Base-by-base conservation (phyloP, 37 sponge, comb jelly and placozoan species). In the Dysidea cf. avara region DNA sequence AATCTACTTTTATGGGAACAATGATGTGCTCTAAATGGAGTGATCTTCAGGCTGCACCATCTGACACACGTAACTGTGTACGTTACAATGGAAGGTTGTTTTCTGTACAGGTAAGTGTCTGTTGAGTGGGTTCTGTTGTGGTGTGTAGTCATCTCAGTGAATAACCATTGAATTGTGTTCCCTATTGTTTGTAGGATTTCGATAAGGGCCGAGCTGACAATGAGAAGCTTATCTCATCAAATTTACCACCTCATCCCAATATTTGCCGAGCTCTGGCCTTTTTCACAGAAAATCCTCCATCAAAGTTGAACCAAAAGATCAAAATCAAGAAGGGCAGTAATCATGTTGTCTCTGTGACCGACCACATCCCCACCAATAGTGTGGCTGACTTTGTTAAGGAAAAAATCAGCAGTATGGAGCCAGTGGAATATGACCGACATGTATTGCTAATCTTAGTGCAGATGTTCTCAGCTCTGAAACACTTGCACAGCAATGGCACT, bases 401-500 rank as follows among this genome's bases (percentile, higher is more conserved):
- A 34, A 49, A 57, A 3, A 25, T 64, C 3, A 2, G 20, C 17
- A 11, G 50, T 14, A 39, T 79, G 33, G 31, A 54, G 9, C 74
- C 36, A 21, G 75, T 79, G 36, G 51, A 62, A 33, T 74, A 68
- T 46, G 71, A 55, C 34, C 55, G 68, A n/a, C n/a, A 40, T 14
- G 55, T 86, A 2, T 31, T 72, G 1, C 14, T 79, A 3, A 30
- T 49, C 0, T 54, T 86, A 14, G 28, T 79, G 25, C 86, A 86
- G 66, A 21, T 86, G 47, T 61, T 86, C 7, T 32, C 40, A 1
- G 86, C 70, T 25, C 64, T 86, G 1, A 65, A 74, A 6, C 70
- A 80, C 36, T 67, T 86, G 48, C 53, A 86, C 30, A 7, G 66
- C 21, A 82, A 79, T 61, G 74, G 69, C 12, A 60, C 79, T 22